A percentile compares a stretch with the other conserved stretches of the same genome.
phyloP scores from a whole-genome alignment of 2,888 invertebrate species.

The Carpatolechia fugitivella region DNA sequence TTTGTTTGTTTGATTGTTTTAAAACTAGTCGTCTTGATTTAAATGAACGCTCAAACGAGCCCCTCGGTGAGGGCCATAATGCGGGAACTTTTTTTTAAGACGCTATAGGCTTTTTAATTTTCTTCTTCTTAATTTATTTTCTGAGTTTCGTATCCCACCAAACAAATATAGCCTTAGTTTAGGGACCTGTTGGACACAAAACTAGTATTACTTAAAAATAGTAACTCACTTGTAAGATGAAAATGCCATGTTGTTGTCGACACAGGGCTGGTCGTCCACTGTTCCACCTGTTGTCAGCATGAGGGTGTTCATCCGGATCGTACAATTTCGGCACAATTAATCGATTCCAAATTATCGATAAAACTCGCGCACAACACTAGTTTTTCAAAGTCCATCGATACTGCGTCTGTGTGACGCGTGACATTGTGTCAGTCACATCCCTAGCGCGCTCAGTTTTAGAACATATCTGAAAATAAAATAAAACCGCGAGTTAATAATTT shows the following conservation, averaged over 20 bases:
- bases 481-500: too few species aligned
- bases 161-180: too few species aligned
- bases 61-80: too few species aligned
- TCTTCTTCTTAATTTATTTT: too few species aligned
- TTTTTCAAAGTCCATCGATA: constrained; percentile 40
- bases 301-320: constrained; percentile 68
- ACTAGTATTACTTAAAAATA: not conserved
- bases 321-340: constrained; percentile 8
- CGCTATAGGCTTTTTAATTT: too few species aligned
- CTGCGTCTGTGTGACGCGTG: constrained; percentile 55
- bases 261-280: constrained; percentile 68
- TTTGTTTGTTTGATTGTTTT: too few species aligned
- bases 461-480: constrained; percentile 49
- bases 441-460: constrained; percentile 36
- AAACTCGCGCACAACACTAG: constrained; percentile 50
- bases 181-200: too few species aligned
- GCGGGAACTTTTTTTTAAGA: too few species aligned
- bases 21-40: too few species aligned
- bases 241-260: constrained; percentile 71
- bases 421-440: constrained; percentile 58
- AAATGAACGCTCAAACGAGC: too few species aligned
- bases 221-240: constrained; percentile 70
- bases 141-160: too few species aligned
- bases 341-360: constrained; percentile 23
- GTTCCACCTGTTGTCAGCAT: constrained; percentile 70